A percentile compares a stretch with the other conserved stretches of the same genome.
Conservation (phyloP, 2,113 vertebrate genomes). For the Xenus cinereus region DNA sequence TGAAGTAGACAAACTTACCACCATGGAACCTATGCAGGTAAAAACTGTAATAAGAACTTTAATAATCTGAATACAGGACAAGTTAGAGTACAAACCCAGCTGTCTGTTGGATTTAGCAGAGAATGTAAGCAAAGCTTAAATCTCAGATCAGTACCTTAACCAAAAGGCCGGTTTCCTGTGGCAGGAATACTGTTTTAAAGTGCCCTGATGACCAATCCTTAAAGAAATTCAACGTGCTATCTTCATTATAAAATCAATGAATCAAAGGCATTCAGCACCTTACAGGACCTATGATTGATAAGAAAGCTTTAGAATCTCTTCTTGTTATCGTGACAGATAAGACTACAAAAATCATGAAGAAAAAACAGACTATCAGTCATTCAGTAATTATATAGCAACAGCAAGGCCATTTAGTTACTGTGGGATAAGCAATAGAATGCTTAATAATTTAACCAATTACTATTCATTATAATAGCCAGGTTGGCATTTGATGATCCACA, state of each 20-base stretch:
- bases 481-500: conserved; percentile 74
- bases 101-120: neutral
- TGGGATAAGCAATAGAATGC: conserved; percentile 77
- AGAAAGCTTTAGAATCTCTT: neutral
- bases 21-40: neutral
- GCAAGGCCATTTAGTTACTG: conserved; percentile 72
- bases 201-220: neutral
- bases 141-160: neutral
- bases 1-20: conserved; percentile 33
- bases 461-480: conserved; percentile 72
- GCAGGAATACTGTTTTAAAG: neutral
- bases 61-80: neutral
- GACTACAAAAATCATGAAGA: conserved; percentile 45
- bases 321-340: conserved; percentile 51
- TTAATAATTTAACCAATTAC: conserved; percentile 80
- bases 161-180: neutral
- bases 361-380: conserved; percentile 71
- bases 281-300: neutral
- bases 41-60: neutral
- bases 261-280: neutral
- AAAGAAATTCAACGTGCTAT: neutral
- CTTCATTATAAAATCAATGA: neutral
- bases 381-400: conserved; percentile 74
- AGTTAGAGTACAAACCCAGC: neutral
- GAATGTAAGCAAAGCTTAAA: neutral